Conservation (phyloP, 2,797 vertebrate species). For the Moxostoma hubbsi region DNA sequence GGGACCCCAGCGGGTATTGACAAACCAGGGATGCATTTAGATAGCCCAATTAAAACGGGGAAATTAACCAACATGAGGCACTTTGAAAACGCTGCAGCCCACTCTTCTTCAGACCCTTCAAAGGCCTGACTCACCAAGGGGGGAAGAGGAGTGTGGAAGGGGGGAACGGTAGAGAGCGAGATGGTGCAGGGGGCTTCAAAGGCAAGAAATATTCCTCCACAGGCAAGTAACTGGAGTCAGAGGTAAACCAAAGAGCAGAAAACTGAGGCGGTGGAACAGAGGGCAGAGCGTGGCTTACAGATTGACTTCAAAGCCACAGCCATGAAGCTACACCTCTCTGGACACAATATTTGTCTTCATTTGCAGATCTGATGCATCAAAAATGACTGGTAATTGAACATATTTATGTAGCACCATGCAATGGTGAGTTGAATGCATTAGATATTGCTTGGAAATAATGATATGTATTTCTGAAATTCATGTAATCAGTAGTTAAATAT, state of each 20-base stretch:
- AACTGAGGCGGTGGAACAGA: constrained; percentile 3
- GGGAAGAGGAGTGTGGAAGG: neutral
- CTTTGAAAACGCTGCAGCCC: constrained; percentile 67
- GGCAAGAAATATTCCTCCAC: constrained; percentile 35
- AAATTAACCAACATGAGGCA: constrained; percentile 77
- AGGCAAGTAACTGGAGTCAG: constrained; percentile 8
- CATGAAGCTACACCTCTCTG: neutral
- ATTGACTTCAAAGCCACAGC: neutral
- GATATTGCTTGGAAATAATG: constrained; percentile 12
- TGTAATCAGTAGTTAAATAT: constrained; percentile 14
- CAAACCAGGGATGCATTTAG: constrained; percentile 83
- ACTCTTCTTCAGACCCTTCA: constrained; percentile 62
- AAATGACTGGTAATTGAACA: constrained; percentile 29
- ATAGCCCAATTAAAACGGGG: constrained; percentile 83
- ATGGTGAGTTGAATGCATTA: neutral
- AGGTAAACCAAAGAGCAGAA: constrained; percentile 17
- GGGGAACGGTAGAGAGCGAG: constrained; percentile 33
- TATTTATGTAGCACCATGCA: constrained; percentile 17
- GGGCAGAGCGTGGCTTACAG: neutral
- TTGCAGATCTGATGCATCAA: neutral
- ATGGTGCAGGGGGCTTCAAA: constrained; percentile 53
- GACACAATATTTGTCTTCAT: constrained; percentile 2
- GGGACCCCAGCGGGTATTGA: constrained; percentile 78
- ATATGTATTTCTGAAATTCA: constrained; percentile 3
- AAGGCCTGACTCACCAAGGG: constrained; percentile 57